Percentiles rank a stretch among this genome's conserved stretches.
Conservation (phyloP, 2,113 vertebrate genomes). For the Miniopterus natalensis region DNA sequence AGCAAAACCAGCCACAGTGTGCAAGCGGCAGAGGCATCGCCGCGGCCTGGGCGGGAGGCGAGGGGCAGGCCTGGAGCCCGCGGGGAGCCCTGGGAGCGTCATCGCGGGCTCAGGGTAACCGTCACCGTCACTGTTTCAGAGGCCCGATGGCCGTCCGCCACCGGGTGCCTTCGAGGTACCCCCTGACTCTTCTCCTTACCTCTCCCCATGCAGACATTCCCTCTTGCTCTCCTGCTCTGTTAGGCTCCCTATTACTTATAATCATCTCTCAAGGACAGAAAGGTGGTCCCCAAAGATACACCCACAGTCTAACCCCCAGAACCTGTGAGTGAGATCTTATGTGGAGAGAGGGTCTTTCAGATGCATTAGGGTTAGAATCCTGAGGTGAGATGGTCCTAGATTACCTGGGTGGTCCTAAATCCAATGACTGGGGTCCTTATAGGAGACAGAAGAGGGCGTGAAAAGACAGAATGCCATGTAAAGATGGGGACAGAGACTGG, state of each 20-base stretch:
- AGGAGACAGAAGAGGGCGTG: neutral
- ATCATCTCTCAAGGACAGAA: neutral
- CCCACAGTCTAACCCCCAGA: too few relatives aligned
- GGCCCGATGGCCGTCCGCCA: neutral
- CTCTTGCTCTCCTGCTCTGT: neutral
- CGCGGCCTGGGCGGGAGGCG: rapidly evolving
- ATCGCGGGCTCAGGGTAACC: rapidly evolving
- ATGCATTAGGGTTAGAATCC: neutral
- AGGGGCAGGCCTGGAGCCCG: rapidly evolving
- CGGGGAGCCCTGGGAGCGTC: rapidly evolving
- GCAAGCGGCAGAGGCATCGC: neutral
- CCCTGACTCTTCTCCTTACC: rapidly evolving
- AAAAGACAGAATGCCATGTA: too few relatives aligned
- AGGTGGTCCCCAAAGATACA: too few relatives aligned
- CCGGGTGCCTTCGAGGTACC: neutral
- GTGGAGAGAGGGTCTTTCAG: neutral
- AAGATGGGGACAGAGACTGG: neutral
- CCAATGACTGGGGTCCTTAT: neutral
- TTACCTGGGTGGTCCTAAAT: neutral
- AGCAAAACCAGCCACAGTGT: neutral
- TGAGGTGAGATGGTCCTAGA: rapidly evolving
- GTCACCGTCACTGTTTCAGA: rapidly evolving
- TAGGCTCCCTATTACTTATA: neutral
- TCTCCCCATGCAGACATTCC: too few relatives aligned
- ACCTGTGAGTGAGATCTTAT: neutral